These are phyloP conservation scores for Imbricaverruca yamaguchii DNA, from an alignment of 2,888 invertebrate genomes.

Conservation along the genomic window DNA sequence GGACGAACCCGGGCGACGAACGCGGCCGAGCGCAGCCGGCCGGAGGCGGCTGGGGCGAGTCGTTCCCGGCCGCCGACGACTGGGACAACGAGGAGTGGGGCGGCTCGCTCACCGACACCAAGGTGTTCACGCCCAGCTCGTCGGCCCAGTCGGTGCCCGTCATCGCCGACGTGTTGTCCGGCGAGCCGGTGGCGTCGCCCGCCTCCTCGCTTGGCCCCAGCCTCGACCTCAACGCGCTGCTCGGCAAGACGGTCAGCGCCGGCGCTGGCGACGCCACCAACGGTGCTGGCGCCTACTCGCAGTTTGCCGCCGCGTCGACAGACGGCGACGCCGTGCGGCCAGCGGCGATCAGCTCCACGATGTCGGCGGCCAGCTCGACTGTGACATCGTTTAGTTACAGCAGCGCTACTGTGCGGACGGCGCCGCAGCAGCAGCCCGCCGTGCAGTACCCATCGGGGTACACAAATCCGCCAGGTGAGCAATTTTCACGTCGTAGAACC, in stretches of 20 bases:
- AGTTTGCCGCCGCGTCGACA: background rate
- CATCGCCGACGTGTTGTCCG: background rate
- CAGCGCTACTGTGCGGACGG: background rate
- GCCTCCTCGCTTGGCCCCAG: conserved; percentile 26
- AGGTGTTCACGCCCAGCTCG: conserved; percentile 70
- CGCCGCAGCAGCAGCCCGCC: background rate
- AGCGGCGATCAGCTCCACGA: background rate
- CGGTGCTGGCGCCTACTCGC: background rate
- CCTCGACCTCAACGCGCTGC: conserved; percentile 32
- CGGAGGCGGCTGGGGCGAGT: conserved; percentile 43
- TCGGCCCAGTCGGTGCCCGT: conserved; percentile 23
- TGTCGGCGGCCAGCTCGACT: background rate
- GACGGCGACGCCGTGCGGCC: background rate
- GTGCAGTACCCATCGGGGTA: background rate
- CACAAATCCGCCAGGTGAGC: conserved; percentile 8
- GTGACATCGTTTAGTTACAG: background rate
- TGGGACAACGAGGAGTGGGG: conserved; percentile 74
- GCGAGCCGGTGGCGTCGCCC: background rate
- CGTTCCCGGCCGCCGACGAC: conserved; percentile 66
- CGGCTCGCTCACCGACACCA: conserved; percentile 85
- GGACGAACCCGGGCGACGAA: conserved; percentile 37
- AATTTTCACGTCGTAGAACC: too few relatives aligned
- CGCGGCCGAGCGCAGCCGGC: conserved; percentile 30
- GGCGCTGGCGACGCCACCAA: background rate
- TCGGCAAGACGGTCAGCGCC: conserved; percentile 9